Percentiles rank a stretch among this genome's conserved stretches.
Evolutionary conservation across 2,888 invertebrate species (phyloP).

Genomic region (Oscheius myriophilus): DNA sequence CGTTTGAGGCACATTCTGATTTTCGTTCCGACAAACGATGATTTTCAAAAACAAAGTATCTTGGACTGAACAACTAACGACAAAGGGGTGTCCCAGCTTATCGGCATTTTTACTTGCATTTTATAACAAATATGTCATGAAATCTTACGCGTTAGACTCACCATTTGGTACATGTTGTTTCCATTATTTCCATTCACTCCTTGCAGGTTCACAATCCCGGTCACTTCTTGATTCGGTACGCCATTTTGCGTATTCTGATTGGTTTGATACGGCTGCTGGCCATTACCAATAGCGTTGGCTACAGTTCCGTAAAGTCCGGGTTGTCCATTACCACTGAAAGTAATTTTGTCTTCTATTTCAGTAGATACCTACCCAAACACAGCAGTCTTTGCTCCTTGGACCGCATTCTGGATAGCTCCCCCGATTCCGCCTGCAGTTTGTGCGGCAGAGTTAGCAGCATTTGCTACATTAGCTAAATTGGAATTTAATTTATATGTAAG

Average conservation of each 20-base stretch:
- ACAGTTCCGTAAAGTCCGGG: slow-evolving; percentile 17
- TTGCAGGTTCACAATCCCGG: slow-evolving; percentile 46
- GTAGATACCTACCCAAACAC: slow-evolving; percentile 15
- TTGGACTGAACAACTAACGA: too few relatives aligned
- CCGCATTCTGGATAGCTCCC: slow-evolving; percentile 8
- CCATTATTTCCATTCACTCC: slow-evolving; percentile 48
- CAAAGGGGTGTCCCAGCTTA: too few relatives aligned
- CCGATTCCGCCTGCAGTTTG: slow-evolving; percentile 2
- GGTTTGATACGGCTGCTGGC: background rate
- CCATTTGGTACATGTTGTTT: slow-evolving; percentile 39
- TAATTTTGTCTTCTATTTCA: background rate
- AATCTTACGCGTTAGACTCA: background rate
- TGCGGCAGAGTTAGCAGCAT: slow-evolving; percentile 10
- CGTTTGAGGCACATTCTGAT: too few relatives aligned
- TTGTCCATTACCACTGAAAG: slow-evolving; percentile 5
- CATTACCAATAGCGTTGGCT: slow-evolving; percentile 4
- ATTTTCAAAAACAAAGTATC: too few relatives aligned
- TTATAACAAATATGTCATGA: too few relatives aligned
- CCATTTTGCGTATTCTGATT: slow-evolving; percentile 4
- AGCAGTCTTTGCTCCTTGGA: slow-evolving; percentile 14
- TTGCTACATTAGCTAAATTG: background rate
- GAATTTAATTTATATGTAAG: background rate
- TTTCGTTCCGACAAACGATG: too few relatives aligned
- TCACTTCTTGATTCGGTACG: slow-evolving; percentile 26
- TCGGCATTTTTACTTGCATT: too few relatives aligned